Evolutionary conservation across 1,140 invertebrate genomes (phyloP).

Genomic region (Meloidogyne exigua): DNA sequence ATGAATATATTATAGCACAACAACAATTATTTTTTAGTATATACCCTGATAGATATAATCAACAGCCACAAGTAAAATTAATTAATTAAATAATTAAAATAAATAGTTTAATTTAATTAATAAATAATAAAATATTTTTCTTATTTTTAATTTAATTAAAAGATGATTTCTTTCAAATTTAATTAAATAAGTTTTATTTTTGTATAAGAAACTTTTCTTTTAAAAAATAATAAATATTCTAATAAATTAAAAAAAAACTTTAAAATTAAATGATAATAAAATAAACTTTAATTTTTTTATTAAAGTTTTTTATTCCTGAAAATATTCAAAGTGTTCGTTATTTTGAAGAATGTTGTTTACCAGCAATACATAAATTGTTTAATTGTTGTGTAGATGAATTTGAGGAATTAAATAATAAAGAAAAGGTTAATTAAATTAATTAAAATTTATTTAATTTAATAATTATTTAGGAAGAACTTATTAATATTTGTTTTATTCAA

Average conservation of each 20-base stretch:
- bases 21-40: slow-evolving; percentile 3
- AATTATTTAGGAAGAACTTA: neutral
- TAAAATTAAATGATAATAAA: too few species aligned
- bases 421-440: neutral
- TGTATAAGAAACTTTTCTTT: too few species aligned
- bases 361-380: neutral
- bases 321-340: neutral
- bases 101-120: too few species aligned
- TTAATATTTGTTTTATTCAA: neutral
- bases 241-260: too few species aligned
- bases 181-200: too few species aligned
- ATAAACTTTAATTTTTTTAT: neutral
- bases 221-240: too few species aligned
- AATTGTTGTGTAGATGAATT: neutral
- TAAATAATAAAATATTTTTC: too few species aligned
- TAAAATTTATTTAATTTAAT: neutral
- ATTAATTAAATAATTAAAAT: too few species aligned
- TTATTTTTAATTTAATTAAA: too few species aligned
- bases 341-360: neutral
- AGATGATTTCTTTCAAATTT: too few species aligned
- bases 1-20: neutral
- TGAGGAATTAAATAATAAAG: neutral
- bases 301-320: neutral
- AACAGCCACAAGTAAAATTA: neutral
- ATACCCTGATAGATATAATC: neutral